Evolutionary conservation across 2,113 vertebrate species (phyloP).

Genomic region (Coptodon rendalli): DNA sequence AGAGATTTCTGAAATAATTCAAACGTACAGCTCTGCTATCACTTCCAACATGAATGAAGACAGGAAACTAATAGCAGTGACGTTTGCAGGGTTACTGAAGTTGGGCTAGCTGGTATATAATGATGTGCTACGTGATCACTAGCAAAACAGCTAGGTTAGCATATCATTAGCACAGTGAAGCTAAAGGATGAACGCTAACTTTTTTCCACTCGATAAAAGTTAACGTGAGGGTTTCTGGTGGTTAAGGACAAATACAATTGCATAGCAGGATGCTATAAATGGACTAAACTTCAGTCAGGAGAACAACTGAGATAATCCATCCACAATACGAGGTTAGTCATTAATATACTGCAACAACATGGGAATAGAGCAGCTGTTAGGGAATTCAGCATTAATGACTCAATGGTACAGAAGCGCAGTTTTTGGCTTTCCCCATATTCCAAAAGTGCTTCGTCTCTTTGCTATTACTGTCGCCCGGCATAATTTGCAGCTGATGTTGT

Average conservation of each 20-base stretch:
- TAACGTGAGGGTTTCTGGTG: rapidly evolving
- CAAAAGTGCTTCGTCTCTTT: neutral
- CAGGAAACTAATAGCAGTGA: neutral
- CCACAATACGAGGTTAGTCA: rapidly evolving
- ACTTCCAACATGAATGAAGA: too few relatives aligned
- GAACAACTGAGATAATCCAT: neutral
- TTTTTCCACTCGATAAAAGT: neutral
- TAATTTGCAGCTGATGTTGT: neutral
- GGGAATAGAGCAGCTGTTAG: rapidly evolving
- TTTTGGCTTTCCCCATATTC: neutral
- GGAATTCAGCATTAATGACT: rapidly evolving
- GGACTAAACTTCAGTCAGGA: neutral
- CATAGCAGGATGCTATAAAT: rapidly evolving
- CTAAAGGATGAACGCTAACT: rapidly evolving
- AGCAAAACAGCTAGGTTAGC: neutral
- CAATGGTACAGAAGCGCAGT: rapidly evolving
- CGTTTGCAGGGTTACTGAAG: rapidly evolving
- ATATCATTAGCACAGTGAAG: neutral
- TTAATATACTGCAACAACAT: neutral
- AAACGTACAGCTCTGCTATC: rapidly evolving
- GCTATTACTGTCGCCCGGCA: rapidly evolving
- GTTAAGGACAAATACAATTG: rapidly evolving
- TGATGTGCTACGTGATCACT: rapidly evolving
- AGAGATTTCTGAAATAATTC: rapidly evolving
- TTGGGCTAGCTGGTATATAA: neutral